Conservation (phyloP, 2,797 vertebrate genomes). For the Gymnothorax reevesii region DNA sequence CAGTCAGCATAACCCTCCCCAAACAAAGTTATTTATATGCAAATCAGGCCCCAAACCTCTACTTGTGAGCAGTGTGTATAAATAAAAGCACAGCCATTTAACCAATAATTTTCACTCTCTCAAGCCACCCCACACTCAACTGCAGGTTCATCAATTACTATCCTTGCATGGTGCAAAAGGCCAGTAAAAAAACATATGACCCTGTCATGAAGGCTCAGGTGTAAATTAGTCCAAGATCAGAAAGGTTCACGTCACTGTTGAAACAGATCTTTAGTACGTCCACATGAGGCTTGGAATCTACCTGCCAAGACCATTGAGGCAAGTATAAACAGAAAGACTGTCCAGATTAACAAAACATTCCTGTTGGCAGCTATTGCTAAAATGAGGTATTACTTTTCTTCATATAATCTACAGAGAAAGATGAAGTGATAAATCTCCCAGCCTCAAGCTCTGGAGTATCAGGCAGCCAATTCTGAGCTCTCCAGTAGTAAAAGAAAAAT, state of each 20-base stretch:
- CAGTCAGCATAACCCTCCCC: constrained; percentile 33
- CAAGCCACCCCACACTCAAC: background rate
- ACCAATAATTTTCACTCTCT: background rate
- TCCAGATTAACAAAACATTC: no score
- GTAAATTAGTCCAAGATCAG: background rate
- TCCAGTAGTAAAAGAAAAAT: constrained; percentile 45
- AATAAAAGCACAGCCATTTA: background rate
- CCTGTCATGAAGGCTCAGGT: background rate
- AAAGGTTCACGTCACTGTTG: background rate
- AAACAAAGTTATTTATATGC: constrained; percentile 47
- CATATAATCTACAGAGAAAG: background rate
- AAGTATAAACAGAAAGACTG: background rate
- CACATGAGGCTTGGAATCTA: background rate
- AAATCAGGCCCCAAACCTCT: constrained; percentile 29
- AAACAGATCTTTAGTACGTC: background rate
- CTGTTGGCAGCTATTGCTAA: background rate
- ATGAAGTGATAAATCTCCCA: background rate
- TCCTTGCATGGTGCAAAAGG: background rate
- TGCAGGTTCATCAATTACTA: background rate
- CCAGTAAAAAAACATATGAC: background rate
- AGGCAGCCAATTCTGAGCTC: constrained; percentile 57
- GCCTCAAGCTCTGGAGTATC: constrained; percentile 51
- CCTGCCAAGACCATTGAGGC: no score
- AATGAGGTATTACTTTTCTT: background rate
- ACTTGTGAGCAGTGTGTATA: constrained; percentile 2